phyloP scores from a whole-genome alignment of 2,888 invertebrate species.

The Rotaria socialis region DNA sequence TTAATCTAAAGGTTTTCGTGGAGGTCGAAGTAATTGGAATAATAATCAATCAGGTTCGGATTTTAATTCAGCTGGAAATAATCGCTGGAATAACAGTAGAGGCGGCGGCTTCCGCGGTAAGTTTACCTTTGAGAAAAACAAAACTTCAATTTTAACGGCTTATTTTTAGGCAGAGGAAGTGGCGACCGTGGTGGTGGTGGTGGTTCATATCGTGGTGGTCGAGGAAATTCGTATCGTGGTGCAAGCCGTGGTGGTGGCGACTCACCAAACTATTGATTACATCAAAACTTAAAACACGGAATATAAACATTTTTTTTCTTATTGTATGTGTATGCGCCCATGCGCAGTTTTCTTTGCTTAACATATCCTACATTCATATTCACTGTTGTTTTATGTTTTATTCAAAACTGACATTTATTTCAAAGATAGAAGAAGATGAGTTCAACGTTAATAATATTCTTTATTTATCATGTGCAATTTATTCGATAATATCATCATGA shows the following conservation, averaged over 20 bases:
- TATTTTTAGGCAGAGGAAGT: not conserved
- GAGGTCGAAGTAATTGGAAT: slow-evolving; percentile 15
- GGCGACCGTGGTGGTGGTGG: not conserved
- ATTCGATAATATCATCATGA: too few species aligned
- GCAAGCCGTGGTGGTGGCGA: not conserved
- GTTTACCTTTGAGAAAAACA: not conserved
- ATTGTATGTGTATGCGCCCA: not conserved
- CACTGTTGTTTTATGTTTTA: slow-evolving; percentile 1
- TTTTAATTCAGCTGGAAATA: not conserved
- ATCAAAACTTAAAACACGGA: not conserved
- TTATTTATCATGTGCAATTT: too few species aligned
- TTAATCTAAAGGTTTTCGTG: not conserved
- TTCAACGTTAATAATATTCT: too few species aligned
- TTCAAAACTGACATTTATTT: not conserved
- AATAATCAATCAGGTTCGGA: not conserved
- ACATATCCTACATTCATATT: not conserved
- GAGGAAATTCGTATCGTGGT: not conserved
- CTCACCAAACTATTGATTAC: not conserved
- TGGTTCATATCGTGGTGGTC: not conserved
- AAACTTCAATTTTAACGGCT: not conserved
- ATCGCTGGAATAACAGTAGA: not conserved
- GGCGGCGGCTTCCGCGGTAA: slow-evolving; percentile 32
- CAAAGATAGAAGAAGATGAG: not conserved
- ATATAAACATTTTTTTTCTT: not conserved
- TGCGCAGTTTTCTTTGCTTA: slow-evolving; percentile 4